Base-by-base conservation (phyloP, 2,797 vertebrate genomes). In the Phataginus tricuspis region DNA sequence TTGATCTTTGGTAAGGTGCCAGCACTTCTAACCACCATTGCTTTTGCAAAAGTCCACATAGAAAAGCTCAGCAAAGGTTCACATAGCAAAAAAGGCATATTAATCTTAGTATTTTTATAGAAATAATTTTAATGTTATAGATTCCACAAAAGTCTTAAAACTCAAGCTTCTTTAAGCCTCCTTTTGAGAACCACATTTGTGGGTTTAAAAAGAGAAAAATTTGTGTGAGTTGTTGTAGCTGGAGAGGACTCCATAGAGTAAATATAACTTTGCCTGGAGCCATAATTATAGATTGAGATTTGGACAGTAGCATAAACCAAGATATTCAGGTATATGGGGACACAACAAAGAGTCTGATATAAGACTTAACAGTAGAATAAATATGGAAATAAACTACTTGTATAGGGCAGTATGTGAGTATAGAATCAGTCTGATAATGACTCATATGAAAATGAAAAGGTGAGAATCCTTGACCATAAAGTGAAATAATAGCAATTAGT, bases 401-500 rank as follows among this genome's bases (percentile, higher is more conserved):
- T 29, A 72, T 74, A 84, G 39, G 14, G 37, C 61, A 5, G 42
- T 37, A 16, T 82, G 51, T 79, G 59, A 39, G 12, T 63, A 85
- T 55, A 57, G 27, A 74, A 69, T 72, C 13, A 77, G 37, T 23
- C n/a, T 75, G n/a, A 80, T 49, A 53, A 84, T 72, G 66, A 89
- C 7, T 75, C 37, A 4, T 53, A 85, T 80, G 10, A 79, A 85
- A 7, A 85, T 61, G 87, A 63, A 64, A 49, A 75, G 34, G 16
- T 90, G 14, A 87, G 29, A 90, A 75, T 34, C 7, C 94, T 95
- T 90, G 84, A 96, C 86, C 94, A 27, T 21, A 61, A 97, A 97
- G 59, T 93, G 90, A 93, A 96, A 93, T 97, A 96, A 91, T 90
- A 90, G 77, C 11, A 86, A 25, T 96, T 92, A 45, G 9, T 27